Percentiles rank a stretch among this genome's conserved stretches.
phyloP scores from a whole-genome alignment of 2,797 vertebrate species.

The Sebastes wilsoni region DNA sequence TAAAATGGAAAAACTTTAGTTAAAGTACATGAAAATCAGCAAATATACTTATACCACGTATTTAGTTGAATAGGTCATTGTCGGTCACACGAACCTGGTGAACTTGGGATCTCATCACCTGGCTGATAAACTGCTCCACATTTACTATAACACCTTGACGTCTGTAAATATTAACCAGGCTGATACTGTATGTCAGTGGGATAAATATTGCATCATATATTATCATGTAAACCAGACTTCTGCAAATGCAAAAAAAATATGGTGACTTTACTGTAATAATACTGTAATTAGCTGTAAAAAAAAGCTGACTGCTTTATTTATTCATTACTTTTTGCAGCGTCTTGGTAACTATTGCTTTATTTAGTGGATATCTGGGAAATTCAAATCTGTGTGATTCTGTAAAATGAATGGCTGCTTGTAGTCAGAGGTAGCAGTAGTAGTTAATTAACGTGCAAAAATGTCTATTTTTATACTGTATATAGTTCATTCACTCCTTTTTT shows the following conservation, averaged over 20 bases:
- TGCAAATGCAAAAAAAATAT: not conserved
- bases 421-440: not conserved
- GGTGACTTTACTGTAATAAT: not conserved
- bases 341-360: not conserved
- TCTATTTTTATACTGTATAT: not conserved
- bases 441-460: not conserved
- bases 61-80: not conserved
- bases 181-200: constrained; percentile 3
- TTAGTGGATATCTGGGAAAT: too few species aligned
- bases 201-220: constrained; percentile 2
- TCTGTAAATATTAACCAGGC: constrained; percentile 58
- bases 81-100: not conserved
- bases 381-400: not conserved
- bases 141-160: constrained; percentile 5
- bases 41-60: not conserved
- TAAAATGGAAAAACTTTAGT: not conserved
- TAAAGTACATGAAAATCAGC: not conserved
- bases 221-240: not conserved
- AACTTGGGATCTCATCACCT: constrained; percentile 23
- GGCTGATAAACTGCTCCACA: constrained; percentile 12
- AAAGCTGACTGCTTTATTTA: not conserved
- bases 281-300: too few species aligned
- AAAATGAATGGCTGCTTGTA: not conserved
- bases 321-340: not conserved
- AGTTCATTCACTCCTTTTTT: too few species aligned